Conservation (phyloP, 2,888 invertebrate genomes). For the Catocala sponsa region DNA sequence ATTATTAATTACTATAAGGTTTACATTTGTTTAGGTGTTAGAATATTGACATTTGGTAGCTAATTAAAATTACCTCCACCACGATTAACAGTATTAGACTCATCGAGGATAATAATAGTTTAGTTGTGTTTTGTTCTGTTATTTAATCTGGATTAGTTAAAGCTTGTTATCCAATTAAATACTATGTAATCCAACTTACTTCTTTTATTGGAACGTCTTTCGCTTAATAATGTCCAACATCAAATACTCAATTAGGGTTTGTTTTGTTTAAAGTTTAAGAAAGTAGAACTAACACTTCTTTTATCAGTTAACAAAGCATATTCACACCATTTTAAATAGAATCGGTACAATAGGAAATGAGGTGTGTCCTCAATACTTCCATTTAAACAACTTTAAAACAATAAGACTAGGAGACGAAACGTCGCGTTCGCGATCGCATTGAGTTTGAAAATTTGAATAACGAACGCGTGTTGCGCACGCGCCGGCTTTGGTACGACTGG, state of each 20-base stretch:
- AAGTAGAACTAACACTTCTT: conserved; percentile 85
- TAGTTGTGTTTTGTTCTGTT: background rate
- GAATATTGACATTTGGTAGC: too few relatives aligned
- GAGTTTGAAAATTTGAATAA: conserved; percentile 65
- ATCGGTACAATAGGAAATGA: conserved; percentile 79
- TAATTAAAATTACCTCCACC: background rate
- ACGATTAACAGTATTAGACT: background rate
- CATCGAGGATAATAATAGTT: background rate
- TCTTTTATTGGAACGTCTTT: conserved; percentile 47
- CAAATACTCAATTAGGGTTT: conserved; percentile 56
- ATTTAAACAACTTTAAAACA: conserved; percentile 74
- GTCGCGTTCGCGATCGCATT: conserved; percentile 83
- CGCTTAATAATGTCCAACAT: conserved; percentile 49
- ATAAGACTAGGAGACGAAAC: conserved; percentile 81
- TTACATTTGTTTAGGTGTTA: too few relatives aligned
- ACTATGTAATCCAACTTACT: conserved; percentile 48
- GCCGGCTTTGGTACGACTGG: conserved; percentile 79
- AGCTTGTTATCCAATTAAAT: background rate
- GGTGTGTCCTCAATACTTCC: conserved; percentile 84
- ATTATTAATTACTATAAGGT: too few relatives aligned
- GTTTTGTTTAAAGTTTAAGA: conserved; percentile 74
- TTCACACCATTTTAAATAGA: conserved; percentile 82
- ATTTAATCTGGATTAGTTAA: conserved; percentile 1
- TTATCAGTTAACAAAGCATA: conserved; percentile 80
- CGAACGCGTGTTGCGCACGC: conserved; percentile 84